Conservation (phyloP, 2,888 invertebrate genomes). For the Hirudinaria manillensis region DNA sequence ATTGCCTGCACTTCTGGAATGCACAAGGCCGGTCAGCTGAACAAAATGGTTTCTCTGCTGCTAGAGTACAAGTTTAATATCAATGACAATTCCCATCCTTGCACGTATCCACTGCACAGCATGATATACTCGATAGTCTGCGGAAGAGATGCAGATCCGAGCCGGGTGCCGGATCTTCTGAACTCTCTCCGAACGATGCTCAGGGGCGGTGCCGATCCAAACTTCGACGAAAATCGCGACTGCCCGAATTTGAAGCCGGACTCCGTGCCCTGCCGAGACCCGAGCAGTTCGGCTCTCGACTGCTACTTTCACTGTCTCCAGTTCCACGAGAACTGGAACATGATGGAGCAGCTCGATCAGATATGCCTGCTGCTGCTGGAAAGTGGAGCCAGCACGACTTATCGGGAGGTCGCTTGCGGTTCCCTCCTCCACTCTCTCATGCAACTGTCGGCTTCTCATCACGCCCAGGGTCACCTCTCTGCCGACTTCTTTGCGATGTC, state of each 20-base stretch:
- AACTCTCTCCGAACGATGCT: constrained; percentile 42
- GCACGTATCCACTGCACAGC: constrained; percentile 49
- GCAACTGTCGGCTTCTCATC: constrained; percentile 42
- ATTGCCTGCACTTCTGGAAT: constrained; percentile 42
- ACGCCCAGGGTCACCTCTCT: constrained; percentile 41
- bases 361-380: constrained; percentile 40
- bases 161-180: constrained; percentile 39
- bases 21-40: constrained; percentile 32
- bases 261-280: constrained; percentile 43
- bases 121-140: constrained; percentile 42
- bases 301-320: constrained; percentile 43
- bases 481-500: constrained; percentile 40
- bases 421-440: constrained; percentile 36
- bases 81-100: constrained; percentile 42
- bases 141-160: constrained; percentile 42
- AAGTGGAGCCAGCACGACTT: constrained; percentile 42
- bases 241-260: not conserved
- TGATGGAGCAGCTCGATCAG: constrained; percentile 28
- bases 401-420: constrained; percentile 40
- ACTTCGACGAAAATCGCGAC: constrained; percentile 44
- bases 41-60: constrained; percentile 44
- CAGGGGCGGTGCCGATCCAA: constrained; percentile 47
- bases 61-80: constrained; percentile 44
- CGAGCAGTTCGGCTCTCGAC: constrained; percentile 46
- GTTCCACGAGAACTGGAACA: constrained; percentile 38